Base-by-base conservation (phyloP, 2,797 vertebrate genomes). In the Lateolabrax maculatus region DNA sequence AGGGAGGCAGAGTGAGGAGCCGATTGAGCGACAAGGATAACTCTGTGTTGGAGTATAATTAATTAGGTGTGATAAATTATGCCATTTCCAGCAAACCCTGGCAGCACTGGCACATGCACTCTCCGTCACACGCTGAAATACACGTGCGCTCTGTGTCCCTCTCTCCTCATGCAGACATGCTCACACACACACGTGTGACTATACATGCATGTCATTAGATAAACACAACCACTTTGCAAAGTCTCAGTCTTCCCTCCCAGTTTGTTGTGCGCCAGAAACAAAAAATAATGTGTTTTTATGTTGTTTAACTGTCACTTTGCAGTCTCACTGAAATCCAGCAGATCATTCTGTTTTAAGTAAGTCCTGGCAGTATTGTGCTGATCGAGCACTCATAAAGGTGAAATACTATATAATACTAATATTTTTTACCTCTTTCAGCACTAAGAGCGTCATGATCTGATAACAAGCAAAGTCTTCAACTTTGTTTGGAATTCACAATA, bases 51-150 rank as follows among this genome's bases (percentile, higher is more conserved):
- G 91, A 95, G 93, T 93, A 95, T 96, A 95, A 96, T 97, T 96
- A 96, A 96, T 96, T 95, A 94, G 94, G 91, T 93, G 88, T 94
- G 92, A 93, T 95, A 92, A 96, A 96, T 96, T 94, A 95, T 94
- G 96, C 91, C 86, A 92, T 96, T 95, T 89, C 87, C 69, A 90
- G 83, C 74, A 71, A 89, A 82, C 76, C 71, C 84, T 44, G 63
- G 79, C 56, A 80, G 80, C 58, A 72, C 37, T 80, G 77, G 64
- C 71, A 75, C 65, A 49, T 31, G 51, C 56, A 68, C 48, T 15
- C 5, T 43, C 55, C 57, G 61, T 58, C 55, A 19, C 63, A 81
- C 27, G 56, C n/a, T 19, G 16, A 60, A 21, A 44, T 27, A 8
- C 18, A 62, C 4, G 21, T 43, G 44, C 16, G 43, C 44, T 58